phyloP scores from a whole-genome alignment of 2,888 invertebrate genomes.

The Chrysolina oricalcia region DNA sequence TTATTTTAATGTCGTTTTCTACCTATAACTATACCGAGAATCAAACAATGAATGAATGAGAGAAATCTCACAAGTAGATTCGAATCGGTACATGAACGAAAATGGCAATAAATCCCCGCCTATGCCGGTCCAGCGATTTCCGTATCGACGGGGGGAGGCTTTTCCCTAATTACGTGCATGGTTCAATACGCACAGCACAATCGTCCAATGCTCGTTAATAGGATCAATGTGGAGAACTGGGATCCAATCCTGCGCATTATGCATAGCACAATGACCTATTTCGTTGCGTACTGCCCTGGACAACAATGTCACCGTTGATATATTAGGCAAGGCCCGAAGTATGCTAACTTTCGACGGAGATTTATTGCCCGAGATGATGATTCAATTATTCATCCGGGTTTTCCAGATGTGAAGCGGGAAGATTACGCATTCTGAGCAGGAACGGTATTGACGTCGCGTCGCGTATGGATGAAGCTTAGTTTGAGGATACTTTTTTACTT shows the following conservation, averaged over 20 bases:
- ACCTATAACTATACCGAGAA: no score
- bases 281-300: conserved; percentile 57
- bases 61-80: no score
- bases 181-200: conserved; percentile 63
- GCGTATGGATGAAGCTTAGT: not conserved
- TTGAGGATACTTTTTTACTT: no score
- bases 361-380: conserved; percentile 11
- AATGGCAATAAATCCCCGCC: not conserved
- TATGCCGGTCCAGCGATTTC: conserved; percentile 23
- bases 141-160: conserved; percentile 30
- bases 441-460: not conserved
- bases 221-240: conserved; percentile 67
- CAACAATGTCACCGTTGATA: conserved; percentile 55
- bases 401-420: not conserved
- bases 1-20: no score
- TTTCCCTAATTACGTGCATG: conserved; percentile 39
- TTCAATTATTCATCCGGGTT: conserved; percentile 15
- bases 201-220: conserved; percentile 66
- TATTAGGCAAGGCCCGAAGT: conserved; percentile 12
- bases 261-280: conserved; percentile 65
- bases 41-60: no score
- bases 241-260: conserved; percentile 68
- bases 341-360: conserved; percentile 9
- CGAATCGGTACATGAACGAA: no score
- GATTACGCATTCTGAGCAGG: conserved; percentile 8